These are phyloP conservation scores for Sorex araneus DNA, from an alignment of 2,113 vertebrate species.

Conservation along the genomic window DNA sequence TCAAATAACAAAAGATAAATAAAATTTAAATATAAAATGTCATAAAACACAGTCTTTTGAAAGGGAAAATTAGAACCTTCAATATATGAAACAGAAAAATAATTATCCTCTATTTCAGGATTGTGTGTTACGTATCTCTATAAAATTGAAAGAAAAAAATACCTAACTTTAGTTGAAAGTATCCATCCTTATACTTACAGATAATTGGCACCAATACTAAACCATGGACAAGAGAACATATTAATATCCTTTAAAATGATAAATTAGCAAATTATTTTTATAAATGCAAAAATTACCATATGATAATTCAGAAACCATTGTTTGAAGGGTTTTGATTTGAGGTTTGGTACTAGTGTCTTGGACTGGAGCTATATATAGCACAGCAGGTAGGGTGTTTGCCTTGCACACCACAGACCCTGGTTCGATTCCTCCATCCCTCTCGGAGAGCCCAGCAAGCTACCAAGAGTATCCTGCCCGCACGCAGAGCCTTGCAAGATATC, in stretches of 20 bases:
- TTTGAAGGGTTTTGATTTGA: not conserved
- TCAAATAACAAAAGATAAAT: not conserved
- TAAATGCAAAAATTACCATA: not conserved
- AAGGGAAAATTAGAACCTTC: not conserved
- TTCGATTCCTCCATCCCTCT: too few species aligned
- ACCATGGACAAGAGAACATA: not conserved
- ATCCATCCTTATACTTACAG: not conserved
- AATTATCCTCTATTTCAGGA: not conserved
- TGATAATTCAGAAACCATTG: not conserved
- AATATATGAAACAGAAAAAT: not conserved
- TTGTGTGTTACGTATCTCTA: not conserved
- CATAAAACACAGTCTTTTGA: not conserved
- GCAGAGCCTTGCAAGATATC: too few species aligned
- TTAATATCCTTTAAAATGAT: not conserved
- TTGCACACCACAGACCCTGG: too few species aligned
- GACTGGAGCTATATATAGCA: too few species aligned
- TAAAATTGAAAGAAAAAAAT: not conserved
- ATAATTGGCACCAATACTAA: not conserved
- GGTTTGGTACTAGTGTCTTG: not conserved
- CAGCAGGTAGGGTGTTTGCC: too few species aligned
- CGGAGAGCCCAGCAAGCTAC: too few species aligned
- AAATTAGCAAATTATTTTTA: not conserved
- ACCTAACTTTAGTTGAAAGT: not conserved
- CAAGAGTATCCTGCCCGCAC: too few species aligned
- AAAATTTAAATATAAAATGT: conserved; percentile 10